These are phyloP conservation scores for Psilopsiagon aymara DNA, from an alignment of 2,113 vertebrate species.

Conservation along the genomic window DNA sequence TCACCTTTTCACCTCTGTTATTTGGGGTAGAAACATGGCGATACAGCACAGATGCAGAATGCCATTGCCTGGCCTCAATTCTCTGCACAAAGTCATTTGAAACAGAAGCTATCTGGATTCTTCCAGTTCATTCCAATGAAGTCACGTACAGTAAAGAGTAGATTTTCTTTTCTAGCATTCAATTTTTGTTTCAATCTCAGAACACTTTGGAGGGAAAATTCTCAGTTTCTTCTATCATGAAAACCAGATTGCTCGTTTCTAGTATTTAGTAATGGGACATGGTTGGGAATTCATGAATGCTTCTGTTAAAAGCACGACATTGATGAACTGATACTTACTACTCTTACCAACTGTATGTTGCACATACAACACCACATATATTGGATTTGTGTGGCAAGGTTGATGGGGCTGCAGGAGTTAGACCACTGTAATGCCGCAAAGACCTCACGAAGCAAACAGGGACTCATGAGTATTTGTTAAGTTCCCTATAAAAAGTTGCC, in stretches of 20 bases:
- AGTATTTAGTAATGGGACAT: not conserved
- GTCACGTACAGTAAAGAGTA: not conserved
- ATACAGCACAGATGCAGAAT: not conserved
- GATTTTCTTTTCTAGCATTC: not conserved
- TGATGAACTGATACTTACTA: not conserved
- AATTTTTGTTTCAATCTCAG: not conserved
- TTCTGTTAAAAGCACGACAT: not conserved
- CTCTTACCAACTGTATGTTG: not conserved
- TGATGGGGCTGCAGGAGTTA: not conserved
- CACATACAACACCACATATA: fast-evolving
- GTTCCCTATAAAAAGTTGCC: not conserved
- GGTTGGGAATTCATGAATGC: not conserved
- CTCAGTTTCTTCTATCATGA: not conserved
- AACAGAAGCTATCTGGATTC: not conserved
- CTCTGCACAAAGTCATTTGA: not conserved
- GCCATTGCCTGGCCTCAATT: not conserved
- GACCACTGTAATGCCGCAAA: not conserved
- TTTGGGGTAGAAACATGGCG: not conserved
- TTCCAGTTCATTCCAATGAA: not conserved
- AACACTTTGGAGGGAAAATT: not conserved
- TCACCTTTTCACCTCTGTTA: not conserved
- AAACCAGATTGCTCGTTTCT: not conserved
- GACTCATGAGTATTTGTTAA: not conserved
- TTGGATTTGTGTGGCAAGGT: not conserved
- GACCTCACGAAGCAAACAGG: not conserved